phyloP scores from a whole-genome alignment of 2,888 invertebrate species.

The Panzeria rudis region DNA sequence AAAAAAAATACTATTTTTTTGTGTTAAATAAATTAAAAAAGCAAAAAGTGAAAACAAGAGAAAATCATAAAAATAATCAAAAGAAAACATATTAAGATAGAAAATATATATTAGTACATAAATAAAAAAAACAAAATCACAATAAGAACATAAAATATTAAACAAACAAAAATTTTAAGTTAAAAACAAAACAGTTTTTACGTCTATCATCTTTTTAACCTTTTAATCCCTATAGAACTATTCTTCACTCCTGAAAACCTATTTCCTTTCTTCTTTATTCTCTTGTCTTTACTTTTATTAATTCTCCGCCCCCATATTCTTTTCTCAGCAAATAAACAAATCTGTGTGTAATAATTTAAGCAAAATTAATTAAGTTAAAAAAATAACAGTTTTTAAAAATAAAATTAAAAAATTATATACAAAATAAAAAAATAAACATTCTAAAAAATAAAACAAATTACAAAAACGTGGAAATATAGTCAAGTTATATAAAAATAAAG shows the following conservation, averaged over 20 bases:
- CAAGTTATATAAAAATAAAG: conserved; percentile 69
- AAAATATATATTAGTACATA: conserved; percentile 24
- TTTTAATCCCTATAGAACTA: not conserved
- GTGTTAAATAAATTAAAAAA: conserved; percentile 67
- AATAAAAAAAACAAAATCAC: conserved; percentile 20
- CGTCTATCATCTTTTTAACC: not conserved
- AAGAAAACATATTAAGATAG: conserved; percentile 50
- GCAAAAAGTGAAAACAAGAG: conserved; percentile 33
- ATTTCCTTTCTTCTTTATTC: not conserved
- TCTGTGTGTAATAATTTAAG: conserved; percentile 70
- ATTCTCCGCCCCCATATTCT: not conserved
- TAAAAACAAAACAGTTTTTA: conserved; percentile 45
- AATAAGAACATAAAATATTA: conserved; percentile 38
- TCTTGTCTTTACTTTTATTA: not conserved
- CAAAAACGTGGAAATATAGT: conserved; percentile 71
- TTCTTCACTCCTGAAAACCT: not conserved
- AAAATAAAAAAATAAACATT: conserved; percentile 59
- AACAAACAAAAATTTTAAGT: conserved; percentile 18
- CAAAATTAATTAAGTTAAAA: conserved; percentile 45
- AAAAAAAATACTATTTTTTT: conserved; percentile 67
- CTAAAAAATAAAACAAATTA: conserved; percentile 56
- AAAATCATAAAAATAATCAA: conserved; percentile 69
- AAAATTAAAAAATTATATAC: conserved; percentile 56
- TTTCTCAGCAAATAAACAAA: conserved; percentile 60
- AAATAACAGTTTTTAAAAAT: conserved; percentile 50